Percentiles rank a stretch among this genome's conserved stretches.
Conservation (phyloP, 1,140 invertebrate genomes). For the Dufourea novaeangliae region DNA sequence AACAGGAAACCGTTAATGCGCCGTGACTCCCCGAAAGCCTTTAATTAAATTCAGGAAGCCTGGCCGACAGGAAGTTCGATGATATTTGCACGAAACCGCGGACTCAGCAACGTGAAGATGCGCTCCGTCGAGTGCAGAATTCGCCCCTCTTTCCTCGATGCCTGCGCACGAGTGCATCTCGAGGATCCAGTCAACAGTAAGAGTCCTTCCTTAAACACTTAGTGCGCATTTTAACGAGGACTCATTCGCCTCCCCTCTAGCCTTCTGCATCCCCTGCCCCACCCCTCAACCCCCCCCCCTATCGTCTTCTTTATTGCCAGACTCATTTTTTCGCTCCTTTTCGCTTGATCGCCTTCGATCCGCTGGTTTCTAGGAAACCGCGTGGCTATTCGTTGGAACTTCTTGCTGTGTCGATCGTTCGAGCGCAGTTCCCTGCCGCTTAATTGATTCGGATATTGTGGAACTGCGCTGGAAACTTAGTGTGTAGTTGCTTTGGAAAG, state of each 20-base stretch:
- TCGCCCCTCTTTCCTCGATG: background rate
- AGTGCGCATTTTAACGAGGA: slow-evolving; percentile 35
- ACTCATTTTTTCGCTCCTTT: background rate
- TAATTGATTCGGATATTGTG: too few relatives aligned
- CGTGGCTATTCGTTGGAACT: background rate
- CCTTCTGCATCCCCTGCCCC: background rate
- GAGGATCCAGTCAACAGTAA: slow-evolving; percentile 24
- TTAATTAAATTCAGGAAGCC: slow-evolving; percentile 42
- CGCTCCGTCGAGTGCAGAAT: background rate
- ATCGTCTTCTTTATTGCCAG: background rate
- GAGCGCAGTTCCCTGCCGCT: too few relatives aligned
- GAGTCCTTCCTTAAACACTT: slow-evolving; percentile 48
- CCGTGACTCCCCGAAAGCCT: background rate
- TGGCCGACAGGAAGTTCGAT: background rate
- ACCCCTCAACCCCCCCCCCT: too few relatives aligned
- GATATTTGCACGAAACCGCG: slow-evolving; percentile 41
- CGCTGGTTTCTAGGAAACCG: background rate
- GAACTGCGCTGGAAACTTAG: too few relatives aligned
- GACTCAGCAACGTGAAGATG: slow-evolving; percentile 13
- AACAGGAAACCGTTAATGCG: background rate
- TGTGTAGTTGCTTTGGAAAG: too few relatives aligned
- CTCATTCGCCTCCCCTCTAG: slow-evolving; percentile 5
- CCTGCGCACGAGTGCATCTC: slow-evolving; percentile 22
- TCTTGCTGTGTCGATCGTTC: too few relatives aligned
- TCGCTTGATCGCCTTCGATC: background rate